Evolutionary conservation across 1,140 invertebrate genomes (phyloP).

Genomic region (Leptopilina clavipes): DNA sequence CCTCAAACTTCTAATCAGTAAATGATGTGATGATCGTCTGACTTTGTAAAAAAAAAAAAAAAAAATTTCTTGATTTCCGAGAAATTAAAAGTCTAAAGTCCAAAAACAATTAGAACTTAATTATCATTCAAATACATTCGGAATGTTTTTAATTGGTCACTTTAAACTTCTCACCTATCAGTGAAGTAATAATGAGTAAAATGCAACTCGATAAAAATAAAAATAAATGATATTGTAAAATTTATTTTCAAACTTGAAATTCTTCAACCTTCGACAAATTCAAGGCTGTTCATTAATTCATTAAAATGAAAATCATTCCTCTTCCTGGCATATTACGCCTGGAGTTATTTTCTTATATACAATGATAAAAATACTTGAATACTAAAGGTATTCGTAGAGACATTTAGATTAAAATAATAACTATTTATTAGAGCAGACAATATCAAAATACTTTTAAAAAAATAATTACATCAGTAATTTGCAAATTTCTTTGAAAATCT

Average conservation of each 20-base stretch:
- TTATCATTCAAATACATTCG: neutral
- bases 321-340: too few species aligned
- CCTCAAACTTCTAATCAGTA: slow-evolving; percentile 10
- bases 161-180: neutral
- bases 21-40: neutral
- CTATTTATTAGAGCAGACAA: too few species aligned
- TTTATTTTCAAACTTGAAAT: neutral
- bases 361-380: neutral
- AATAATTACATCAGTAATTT: too few species aligned
- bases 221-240: neutral
- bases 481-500: too few species aligned
- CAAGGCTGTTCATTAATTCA: too few species aligned
- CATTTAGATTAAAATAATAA: too few species aligned
- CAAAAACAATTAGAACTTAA: neutral
- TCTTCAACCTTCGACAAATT: too few species aligned
- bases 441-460: too few species aligned
- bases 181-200: neutral
- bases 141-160: neutral
- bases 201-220: neutral
- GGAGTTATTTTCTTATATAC: too few species aligned
- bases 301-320: too few species aligned
- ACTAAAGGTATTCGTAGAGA: neutral
- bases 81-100: slow-evolving; percentile 4
- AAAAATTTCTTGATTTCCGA: slow-evolving; percentile 9
- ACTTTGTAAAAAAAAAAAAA: neutral